Conservation (phyloP, 2,888 invertebrate species). For the Matsumyia berberina region DNA sequence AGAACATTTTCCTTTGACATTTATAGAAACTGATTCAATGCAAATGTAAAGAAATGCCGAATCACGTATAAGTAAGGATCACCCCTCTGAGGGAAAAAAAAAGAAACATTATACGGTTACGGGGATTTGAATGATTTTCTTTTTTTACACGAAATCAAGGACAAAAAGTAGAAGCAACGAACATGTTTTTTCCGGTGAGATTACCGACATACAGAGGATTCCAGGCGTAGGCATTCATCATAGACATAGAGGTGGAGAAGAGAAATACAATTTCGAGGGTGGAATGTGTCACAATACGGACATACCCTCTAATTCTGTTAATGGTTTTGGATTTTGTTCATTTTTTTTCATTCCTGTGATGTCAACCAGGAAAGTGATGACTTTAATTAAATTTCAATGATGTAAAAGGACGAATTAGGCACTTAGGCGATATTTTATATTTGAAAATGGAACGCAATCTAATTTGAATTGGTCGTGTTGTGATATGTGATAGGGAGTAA, state of each 20-base stretch:
- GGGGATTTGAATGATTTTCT: not conserved
- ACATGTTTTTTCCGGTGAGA: constrained; percentile 17
- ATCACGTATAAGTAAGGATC: not conserved
- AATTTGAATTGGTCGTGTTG: no score
- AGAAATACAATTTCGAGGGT: no score
- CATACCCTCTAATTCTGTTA: constrained; percentile 2
- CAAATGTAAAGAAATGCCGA: not conserved
- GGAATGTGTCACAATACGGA: not conserved
- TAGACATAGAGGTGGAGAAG: not conserved
- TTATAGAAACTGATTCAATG: constrained; percentile 5
- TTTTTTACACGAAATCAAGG: constrained; percentile 20
- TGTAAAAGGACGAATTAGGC: not conserved
- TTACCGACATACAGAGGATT: constrained; percentile 1
- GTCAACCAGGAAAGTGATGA: not conserved
- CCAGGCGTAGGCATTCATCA: constrained; percentile 1
- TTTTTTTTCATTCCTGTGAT: not conserved
- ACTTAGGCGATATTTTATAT: not conserved
- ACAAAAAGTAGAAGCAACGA: not conserved
- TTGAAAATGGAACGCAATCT: not conserved
- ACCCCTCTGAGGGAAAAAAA: not conserved
- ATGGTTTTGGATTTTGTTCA: not conserved
- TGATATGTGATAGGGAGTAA: no score
- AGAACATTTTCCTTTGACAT: not conserved
- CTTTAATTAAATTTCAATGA: not conserved
- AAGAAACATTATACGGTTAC: constrained; percentile 10